These are phyloP conservation scores for Tachycineta bicolor DNA, from an alignment of 2,113 vertebrate species.

Conservation along the genomic window DNA sequence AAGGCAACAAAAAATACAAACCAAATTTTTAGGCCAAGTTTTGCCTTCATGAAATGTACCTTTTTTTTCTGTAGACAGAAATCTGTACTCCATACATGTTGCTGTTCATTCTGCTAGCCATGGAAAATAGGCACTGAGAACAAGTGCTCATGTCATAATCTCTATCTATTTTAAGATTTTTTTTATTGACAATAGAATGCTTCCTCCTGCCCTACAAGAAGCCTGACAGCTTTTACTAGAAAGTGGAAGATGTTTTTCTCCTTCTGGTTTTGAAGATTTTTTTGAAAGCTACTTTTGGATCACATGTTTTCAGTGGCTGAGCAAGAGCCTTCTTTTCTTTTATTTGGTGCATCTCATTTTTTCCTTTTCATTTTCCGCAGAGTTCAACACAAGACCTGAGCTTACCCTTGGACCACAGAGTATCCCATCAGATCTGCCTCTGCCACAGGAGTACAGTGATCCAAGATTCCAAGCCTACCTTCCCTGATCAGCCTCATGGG, in stretches of 20 bases:
- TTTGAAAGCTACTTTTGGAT: neutral
- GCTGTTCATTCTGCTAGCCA: neutral
- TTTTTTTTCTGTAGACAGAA: neutral
- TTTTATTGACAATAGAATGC: neutral
- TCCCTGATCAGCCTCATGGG: neutral
- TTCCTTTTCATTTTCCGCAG: neutral
- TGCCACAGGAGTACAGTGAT: neutral
- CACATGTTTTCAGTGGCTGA: neutral
- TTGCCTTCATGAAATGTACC: neutral
- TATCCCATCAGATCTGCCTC: neutral
- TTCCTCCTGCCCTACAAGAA: neutral
- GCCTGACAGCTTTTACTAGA: neutral
- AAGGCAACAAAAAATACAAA: neutral
- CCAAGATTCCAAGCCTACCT: neutral
- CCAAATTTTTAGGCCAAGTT: neutral
- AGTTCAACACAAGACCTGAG: neutral
- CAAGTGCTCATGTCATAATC: neutral
- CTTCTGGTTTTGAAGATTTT: neutral
- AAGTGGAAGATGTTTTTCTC: neutral
- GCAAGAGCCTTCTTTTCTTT: neutral
- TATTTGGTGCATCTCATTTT: neutral
- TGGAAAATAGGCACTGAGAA: rapidly evolving
- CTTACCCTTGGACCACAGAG: neutral
- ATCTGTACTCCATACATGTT: neutral
- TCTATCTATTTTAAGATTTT: neutral